Base-by-base conservation (phyloP, 2,113 vertebrate species). In the Ondatra zibethicus region DNA sequence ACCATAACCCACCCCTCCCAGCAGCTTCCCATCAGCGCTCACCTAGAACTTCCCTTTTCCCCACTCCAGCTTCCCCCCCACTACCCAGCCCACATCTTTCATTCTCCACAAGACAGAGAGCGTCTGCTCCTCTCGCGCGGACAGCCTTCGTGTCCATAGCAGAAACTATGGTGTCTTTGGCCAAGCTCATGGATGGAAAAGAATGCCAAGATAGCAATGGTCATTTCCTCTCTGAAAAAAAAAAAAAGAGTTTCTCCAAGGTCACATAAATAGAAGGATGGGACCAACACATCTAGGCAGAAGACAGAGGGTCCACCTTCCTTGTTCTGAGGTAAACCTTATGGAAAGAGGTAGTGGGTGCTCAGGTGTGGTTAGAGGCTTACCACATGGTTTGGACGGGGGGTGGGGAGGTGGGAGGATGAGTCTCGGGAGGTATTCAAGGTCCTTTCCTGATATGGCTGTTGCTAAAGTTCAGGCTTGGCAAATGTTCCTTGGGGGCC, bases 11-110 rank as follows among this genome's bases (percentile, higher is more conserved):
- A 13, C 29, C 11, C 29, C 55, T 6, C 7, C 47, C n/a, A 70
- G 17, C 16, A 93, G 75, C 61, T n/a, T 42, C 21, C 23, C 23
- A 7, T 68, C 6, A 78, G n/a, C 50, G 6, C n/a, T 29, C 31
- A 68, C 10, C n/a, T 39, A 6, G 31, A 13, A 7, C 4, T n/a
- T 23, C 52, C 77, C 2, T 7, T 21, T 70, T 39, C 7, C 27
- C 45, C 4, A 16, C 9, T 4, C 39, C 33, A 4, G 2, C 4
- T n/a, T 33, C 4, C 58, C 9, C 21, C 25, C 68, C 0, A 3
- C 7, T 25, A 72, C 45, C 25, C 76, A 68, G 45, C 78, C 27
- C 2, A 17, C 42, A 13, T 50, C 19, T 39, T 16, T 92, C 55
- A 7, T 17, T 68, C 11, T 45, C 27, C 14, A 36, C 29, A 23